phyloP scores from a whole-genome alignment of 2,113 vertebrate genomes.

The Odontesthes bonariensis region DNA sequence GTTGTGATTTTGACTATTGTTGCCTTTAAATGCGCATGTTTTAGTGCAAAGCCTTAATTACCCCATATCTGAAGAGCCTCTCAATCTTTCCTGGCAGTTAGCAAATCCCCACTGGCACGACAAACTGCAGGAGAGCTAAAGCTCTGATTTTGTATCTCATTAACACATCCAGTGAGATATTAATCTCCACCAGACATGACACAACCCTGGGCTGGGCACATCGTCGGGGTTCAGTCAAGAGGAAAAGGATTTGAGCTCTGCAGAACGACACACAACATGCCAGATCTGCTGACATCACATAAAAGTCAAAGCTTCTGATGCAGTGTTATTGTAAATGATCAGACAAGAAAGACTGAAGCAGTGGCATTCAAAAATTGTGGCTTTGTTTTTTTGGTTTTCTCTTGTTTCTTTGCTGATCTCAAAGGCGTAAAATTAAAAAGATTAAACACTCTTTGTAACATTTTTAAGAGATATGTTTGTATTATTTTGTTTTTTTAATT shows the following conservation, averaged over 20 bases:
- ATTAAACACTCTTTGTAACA: too few species aligned
- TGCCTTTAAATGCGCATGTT: constrained; percentile 41
- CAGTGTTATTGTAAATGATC: constrained; percentile 11
- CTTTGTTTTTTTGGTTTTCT: background rate
- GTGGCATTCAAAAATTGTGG: background rate
- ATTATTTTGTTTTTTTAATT: too few species aligned
- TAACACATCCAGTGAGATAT: constrained; percentile 72
- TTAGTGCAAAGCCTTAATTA: constrained; percentile 65
- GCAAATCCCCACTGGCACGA: constrained; percentile 51
- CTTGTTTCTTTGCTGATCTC: too few species aligned
- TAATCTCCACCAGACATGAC: constrained; percentile 68
- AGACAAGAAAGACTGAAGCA: background rate
- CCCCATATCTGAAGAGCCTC: constrained; percentile 48
- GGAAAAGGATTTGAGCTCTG: constrained; percentile 62
- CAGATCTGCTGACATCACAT: constrained; percentile 21
- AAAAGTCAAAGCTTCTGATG: constrained; percentile 3
- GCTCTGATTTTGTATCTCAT: constrained; percentile 73
- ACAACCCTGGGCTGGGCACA: constrained; percentile 40
- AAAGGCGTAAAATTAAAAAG: too few species aligned
- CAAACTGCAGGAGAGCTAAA: constrained; percentile 55
- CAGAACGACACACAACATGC: constrained; percentile 47
- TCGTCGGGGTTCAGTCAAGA: constrained; percentile 64
- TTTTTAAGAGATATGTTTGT: too few species aligned
- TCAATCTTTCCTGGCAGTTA: constrained; percentile 66
- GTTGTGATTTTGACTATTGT: constrained; percentile 29